Base-by-base conservation (phyloP, 2,888 invertebrate genomes). In the Acrobasis consociella region DNA sequence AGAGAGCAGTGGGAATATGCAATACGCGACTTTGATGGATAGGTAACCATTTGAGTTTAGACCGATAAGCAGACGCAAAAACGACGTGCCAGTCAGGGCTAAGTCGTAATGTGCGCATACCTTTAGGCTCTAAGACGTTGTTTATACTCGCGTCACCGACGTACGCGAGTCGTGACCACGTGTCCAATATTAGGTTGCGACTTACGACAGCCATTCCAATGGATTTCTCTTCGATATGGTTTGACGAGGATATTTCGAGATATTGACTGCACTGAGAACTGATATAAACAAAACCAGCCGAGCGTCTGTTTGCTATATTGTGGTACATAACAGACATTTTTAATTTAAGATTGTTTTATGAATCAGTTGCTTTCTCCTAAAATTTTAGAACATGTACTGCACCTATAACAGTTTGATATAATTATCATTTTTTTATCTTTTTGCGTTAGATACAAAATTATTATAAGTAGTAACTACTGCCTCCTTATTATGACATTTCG, bases 111-210 rank as follows among this genome's bases (percentile, higher is more conserved):
- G 31, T 31, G 31, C 31, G 31, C 31, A 8, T 31, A 7, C 31
- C 31, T 8, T 31, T 31, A 31, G 31, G 0, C 31, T 31, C 31
- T 31, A 2, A 31, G 7, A 31, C 31, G 8, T 31, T 31, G 53
- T 55, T 55, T 55, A 55, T 55, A 15, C 53, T 42, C 39, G 11
- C 39, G 42, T 42, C n/a, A 42, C 42, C 22, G 42, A 39, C 60
- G 17, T 50, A 50, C 52, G 51, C 59, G 16, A 59, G 49, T 60
- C 60, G 60, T 60, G 60, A 60, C 39, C 51, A 60, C 51, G 51
- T 51, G 60, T 39, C 53, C 37, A 11, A 56, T 55, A 39, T 55
- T 55, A 16, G 39, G 55, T 55, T 55, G 39, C 39, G 16, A 55
- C 22, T 55, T 55, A 55, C 39, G 16, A 55, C 22, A 46, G 37